A percentile compares a stretch with the other conserved stretches of the same genome.
Conservation (phyloP, 1,140 invertebrate species). For the Elymnias hypermnestra region DNA sequence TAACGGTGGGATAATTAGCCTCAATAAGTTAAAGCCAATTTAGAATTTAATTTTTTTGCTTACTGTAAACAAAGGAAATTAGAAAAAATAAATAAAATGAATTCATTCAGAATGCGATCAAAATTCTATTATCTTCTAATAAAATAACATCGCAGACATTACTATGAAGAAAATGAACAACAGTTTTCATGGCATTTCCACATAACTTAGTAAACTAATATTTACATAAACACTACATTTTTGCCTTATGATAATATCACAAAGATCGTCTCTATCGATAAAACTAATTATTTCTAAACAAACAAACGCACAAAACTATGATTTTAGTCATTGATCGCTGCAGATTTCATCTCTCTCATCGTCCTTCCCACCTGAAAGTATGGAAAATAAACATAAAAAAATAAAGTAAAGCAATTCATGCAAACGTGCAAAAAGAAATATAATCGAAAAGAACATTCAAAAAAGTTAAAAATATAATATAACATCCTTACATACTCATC, state of each 20-base stretch:
- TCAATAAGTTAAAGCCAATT: no score
- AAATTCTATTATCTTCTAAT: conserved; percentile 30
- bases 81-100: conserved; percentile 5
- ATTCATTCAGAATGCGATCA: conserved; percentile 24
- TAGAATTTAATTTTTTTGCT: no score
- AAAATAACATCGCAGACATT: conserved; percentile 41
- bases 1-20: no score
- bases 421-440: conserved; percentile 6
- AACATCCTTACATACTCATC: neutral
- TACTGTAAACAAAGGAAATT: neutral
- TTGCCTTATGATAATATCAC: conserved; percentile 70
- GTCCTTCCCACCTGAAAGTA: conserved; percentile 69
- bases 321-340: conserved; percentile 56
- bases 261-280: conserved; percentile 68
- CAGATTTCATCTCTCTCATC: conserved; percentile 63
- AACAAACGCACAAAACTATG: conserved; percentile 45
- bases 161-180: conserved; percentile 48
- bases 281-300: conserved; percentile 40
- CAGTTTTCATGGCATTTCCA: conserved; percentile 50
- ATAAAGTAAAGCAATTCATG: conserved; percentile 42
- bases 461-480: neutral
- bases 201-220: conserved; percentile 57
- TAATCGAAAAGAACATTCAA: neutral
- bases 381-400: conserved; percentile 60
- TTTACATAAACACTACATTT: conserved; percentile 57